Conservation (phyloP, 2,797 vertebrate genomes). For the Myoxocephalus aenaeus region DNA sequence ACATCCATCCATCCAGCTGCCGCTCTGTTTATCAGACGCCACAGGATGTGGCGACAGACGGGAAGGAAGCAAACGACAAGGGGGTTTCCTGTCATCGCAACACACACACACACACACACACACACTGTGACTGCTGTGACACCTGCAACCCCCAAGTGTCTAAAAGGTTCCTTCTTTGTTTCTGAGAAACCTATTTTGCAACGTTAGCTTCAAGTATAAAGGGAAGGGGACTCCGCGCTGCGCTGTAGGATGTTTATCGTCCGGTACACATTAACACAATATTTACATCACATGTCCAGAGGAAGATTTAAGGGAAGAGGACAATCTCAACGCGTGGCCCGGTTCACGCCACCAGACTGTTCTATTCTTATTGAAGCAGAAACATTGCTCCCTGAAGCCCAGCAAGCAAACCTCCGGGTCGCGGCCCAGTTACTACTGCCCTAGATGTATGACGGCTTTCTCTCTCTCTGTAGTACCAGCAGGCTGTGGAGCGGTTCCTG, state of each 20-base stretch:
- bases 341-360: background rate
- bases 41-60: slow-evolving; percentile 61
- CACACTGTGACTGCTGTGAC: slow-evolving; percentile 3
- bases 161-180: background rate
- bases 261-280: background rate
- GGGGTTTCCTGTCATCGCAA: slow-evolving; percentile 63
- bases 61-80: slow-evolving; percentile 70
- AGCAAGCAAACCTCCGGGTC: background rate
- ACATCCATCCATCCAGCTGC: slow-evolving; percentile 8
- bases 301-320: background rate
- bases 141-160: slow-evolving; percentile 32
- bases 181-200: background rate
- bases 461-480: slow-evolving; percentile 87
- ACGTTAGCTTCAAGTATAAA: background rate
- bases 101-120: background rate
- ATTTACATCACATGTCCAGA: background rate
- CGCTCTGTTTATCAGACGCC: slow-evolving; percentile 22
- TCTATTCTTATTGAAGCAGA: background rate
- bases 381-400: background rate
- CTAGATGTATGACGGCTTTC: background rate
- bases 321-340: background rate
- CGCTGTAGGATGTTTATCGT: background rate
- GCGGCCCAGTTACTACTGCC: background rate
- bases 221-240: background rate
- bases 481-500: slow-evolving; percentile 95